phyloP scores from a whole-genome alignment of 2,888 invertebrate genomes.

The Pardosa pseudoannulata region DNA sequence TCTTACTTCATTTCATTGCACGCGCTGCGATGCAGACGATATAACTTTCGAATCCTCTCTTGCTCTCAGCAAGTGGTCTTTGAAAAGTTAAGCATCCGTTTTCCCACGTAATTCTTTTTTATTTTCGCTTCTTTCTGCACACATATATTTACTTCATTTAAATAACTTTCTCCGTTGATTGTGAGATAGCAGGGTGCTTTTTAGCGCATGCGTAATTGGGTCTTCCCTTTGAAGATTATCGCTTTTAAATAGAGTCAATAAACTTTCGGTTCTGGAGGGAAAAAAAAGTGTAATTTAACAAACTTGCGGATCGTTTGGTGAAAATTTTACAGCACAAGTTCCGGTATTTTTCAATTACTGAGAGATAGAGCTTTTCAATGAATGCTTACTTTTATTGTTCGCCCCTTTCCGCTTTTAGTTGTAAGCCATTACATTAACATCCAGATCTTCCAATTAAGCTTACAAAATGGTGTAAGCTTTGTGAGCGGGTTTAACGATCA shows the following conservation, averaged over 20 bases:
- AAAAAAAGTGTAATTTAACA: constrained; percentile 9
- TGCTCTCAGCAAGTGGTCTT: constrained; percentile 6
- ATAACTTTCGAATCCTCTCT: background rate
- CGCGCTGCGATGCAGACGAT: constrained; percentile 10
- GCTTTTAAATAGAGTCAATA: background rate
- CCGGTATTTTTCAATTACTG: constrained; percentile 32
- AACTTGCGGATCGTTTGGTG: constrained; percentile 24
- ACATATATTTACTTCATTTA: constrained; percentile 19
- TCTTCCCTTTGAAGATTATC: background rate
- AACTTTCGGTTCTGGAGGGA: background rate
- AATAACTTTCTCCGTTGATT: constrained; percentile 14
- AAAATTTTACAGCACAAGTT: constrained; percentile 33
- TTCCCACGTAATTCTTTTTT: background rate
- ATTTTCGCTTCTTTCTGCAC: background rate
- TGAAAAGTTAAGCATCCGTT: constrained; percentile 11
- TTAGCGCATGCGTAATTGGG: constrained; percentile 24
- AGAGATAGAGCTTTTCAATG: background rate
- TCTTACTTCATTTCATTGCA: background rate
- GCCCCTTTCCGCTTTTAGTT: background rate
- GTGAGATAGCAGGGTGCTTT: constrained; percentile 22
- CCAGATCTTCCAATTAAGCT: background rate
- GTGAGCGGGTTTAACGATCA: background rate
- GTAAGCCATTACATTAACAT: background rate
- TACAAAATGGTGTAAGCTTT: background rate
- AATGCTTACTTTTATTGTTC: constrained; percentile 35